Evolutionary conservation across 2,113 vertebrate genomes (phyloP).

Genomic region (Rostratula benghalensis): DNA sequence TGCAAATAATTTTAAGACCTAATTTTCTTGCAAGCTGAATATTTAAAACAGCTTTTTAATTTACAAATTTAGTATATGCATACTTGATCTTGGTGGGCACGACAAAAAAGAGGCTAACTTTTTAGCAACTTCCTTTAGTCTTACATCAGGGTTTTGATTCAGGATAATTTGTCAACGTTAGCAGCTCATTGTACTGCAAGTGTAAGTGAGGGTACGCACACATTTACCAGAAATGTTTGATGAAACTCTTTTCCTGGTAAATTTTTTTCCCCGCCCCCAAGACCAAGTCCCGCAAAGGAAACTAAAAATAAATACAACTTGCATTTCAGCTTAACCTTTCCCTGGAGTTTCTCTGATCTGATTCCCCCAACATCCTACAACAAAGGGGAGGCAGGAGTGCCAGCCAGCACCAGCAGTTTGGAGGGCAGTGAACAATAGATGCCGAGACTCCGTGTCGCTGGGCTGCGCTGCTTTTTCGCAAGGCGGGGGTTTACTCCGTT

Average conservation of each 20-base stretch:
- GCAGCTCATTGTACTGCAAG: not conserved
- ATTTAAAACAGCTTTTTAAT: not conserved
- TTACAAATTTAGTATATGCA: not conserved
- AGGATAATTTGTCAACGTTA: not conserved
- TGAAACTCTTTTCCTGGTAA: not conserved
- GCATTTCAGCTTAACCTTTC: not conserved
- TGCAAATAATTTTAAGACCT: not conserved
- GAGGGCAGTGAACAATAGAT: conserved; percentile 15
- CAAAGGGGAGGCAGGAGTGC: not conserved
- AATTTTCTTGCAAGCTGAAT: not conserved
- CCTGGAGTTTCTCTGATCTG: not conserved
- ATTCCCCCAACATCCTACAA: not conserved
- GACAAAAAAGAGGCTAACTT: not conserved
- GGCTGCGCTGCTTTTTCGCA: not conserved
- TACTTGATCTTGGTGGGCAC: not conserved
- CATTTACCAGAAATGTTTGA: not conserved
- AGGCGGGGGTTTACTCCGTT: not conserved
- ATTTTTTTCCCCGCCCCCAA: not conserved
- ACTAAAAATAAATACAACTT: not conserved
- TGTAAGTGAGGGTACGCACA: fast-evolving
- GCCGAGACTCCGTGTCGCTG: not conserved
- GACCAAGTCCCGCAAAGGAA: not conserved
- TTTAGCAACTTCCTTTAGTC: not conserved
- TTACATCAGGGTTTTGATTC: not conserved
- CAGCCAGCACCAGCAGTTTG: not conserved